These are phyloP conservation scores for Willowsia nigromaculata DNA, from an alignment of 2,888 invertebrate species.

Conservation along the genomic window DNA sequence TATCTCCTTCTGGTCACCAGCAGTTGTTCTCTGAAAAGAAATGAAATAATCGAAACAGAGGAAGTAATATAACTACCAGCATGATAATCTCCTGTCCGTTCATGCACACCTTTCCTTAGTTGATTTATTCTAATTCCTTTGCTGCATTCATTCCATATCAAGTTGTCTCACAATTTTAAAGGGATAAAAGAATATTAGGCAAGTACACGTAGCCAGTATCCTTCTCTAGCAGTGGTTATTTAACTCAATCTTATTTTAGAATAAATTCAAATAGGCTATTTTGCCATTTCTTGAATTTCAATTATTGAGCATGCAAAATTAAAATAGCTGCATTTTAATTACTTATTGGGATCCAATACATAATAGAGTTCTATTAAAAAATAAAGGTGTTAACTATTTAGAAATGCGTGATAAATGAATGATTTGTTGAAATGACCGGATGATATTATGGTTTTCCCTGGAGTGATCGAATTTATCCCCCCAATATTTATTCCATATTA, in stretches of 20 bases:
- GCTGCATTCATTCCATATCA: not conserved
- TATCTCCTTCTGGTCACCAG: constrained; percentile 12
- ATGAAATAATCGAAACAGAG: not conserved
- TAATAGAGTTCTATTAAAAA: no score
- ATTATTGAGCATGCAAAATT: no score
- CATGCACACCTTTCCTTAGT: constrained; percentile 15
- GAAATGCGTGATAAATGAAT: not conserved
- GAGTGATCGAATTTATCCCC: not conserved
- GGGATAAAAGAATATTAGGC: not conserved
- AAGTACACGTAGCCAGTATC: not conserved
- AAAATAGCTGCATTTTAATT: no score
- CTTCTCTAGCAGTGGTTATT: no score
- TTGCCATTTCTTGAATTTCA: no score
- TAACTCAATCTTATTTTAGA: no score
- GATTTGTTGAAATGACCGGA: constrained; percentile 31
- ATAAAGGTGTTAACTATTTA: no score
- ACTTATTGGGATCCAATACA: no score
- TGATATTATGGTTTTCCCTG: constrained; percentile 19
- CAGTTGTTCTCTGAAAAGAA: not conserved
- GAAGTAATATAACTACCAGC: constrained; percentile 49
- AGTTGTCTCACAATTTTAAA: not conserved
- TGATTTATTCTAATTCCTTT: constrained; percentile 33
- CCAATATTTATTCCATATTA: not conserved
- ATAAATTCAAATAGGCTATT: no score
- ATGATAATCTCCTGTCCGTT: constrained; percentile 24